These are phyloP conservation scores for Passerculus sandwichensis DNA, from an alignment of 2,797 vertebrate genomes.

Conservation along the genomic window DNA sequence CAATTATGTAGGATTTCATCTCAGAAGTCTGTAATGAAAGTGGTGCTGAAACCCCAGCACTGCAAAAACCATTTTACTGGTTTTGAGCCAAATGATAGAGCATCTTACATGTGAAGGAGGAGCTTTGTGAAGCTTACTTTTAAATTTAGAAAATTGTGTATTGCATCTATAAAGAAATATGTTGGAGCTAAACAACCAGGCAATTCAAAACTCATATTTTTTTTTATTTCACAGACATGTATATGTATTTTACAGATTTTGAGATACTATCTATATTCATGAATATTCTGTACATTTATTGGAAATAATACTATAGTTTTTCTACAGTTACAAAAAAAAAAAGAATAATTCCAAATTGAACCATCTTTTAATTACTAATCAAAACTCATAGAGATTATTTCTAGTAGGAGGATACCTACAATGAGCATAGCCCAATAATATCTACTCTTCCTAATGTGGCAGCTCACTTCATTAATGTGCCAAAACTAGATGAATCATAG, in stretches of 20 bases:
- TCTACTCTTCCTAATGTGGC: not conserved
- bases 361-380: not conserved
- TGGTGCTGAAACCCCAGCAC: not conserved
- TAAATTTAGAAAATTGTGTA: not conserved
- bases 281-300: not conserved
- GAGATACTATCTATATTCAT: not conserved
- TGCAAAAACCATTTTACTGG: not conserved
- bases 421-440: not conserved
- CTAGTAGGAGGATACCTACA: not conserved
- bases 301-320: not conserved
- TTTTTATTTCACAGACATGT: not conserved
- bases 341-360: not conserved
- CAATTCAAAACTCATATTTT: not conserved
- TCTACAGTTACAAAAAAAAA: not conserved
- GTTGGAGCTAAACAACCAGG: not conserved
- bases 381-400: not conserved
- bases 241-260: not conserved
- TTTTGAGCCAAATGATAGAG: not conserved
- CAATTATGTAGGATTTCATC: not conserved
- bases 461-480: conserved; percentile 18
- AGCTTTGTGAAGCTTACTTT: not conserved
- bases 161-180: not conserved
- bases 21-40: not conserved
- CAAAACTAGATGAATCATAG: conserved; percentile 33
- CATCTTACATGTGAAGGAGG: not conserved